Conservation (phyloP, 1,140 invertebrate genomes). For the Drosophila ficusphila region DNA sequence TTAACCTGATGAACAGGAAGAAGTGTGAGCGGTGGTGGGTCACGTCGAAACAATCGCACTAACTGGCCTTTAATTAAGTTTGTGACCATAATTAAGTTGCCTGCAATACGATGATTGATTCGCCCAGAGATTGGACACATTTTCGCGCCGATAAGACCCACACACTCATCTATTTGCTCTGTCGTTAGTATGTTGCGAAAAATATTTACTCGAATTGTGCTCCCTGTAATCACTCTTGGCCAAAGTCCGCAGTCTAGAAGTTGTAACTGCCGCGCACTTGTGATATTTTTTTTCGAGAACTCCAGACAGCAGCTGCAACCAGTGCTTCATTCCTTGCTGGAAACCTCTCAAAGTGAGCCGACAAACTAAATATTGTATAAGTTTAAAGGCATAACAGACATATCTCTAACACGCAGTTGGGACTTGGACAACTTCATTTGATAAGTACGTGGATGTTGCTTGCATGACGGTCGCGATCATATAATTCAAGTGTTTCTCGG, state of each 20-base stretch:
- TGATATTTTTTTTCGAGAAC: constrained; percentile 14
- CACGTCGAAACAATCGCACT: constrained; percentile 31
- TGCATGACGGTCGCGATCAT: constrained; percentile 8
- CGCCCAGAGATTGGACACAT: constrained; percentile 33
- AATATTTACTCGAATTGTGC: constrained; percentile 38
- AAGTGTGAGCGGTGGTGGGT: constrained; percentile 3
- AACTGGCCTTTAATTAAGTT: constrained; percentile 41
- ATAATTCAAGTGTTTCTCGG: constrained; percentile 18
- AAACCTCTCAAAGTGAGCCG: background rate
- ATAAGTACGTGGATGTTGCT: background rate
- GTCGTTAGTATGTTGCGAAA: constrained; percentile 23
- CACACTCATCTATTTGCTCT: background rate
- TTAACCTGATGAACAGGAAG: constrained; percentile 41
- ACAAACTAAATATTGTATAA: constrained; percentile 17
- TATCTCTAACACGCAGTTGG: background rate
- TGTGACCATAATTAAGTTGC: constrained; percentile 38
- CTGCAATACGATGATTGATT: constrained; percentile 44
- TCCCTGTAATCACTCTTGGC: constrained; percentile 18
- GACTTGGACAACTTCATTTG: constrained; percentile 7
- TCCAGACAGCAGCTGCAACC: constrained; percentile 3
- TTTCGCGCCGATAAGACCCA: constrained; percentile 28
- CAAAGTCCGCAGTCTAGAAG: constrained; percentile 44
- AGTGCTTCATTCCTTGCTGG: background rate
- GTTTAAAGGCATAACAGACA: background rate
- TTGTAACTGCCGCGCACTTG: constrained; percentile 21